phyloP scores from a whole-genome alignment of 2,888 invertebrate genomes.

The Pinctada fucata region DNA sequence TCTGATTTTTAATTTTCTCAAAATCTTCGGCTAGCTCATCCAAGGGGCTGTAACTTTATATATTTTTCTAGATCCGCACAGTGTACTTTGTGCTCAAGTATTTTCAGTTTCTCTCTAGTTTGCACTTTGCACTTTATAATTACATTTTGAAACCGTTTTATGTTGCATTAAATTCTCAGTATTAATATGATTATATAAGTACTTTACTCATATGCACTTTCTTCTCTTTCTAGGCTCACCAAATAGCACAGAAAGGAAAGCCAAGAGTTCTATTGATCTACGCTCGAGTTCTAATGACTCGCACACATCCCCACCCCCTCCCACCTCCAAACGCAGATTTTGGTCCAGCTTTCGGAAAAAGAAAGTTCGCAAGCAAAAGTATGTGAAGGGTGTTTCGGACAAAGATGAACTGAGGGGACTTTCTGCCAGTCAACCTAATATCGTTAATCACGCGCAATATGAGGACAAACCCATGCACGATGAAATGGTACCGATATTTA shows the following conservation, averaged over 20 bases:
- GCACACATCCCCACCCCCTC: constrained; percentile 20
- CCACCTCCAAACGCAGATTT: constrained; percentile 32
- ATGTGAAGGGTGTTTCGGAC: constrained; percentile 24
- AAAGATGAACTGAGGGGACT: constrained; percentile 30
- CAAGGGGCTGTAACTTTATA: too few species aligned
- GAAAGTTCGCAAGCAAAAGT: constrained; percentile 23
- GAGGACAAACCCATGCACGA: background rate
- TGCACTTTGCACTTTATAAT: too few species aligned
- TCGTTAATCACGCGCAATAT: constrained; percentile 15
- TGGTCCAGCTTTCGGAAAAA: constrained; percentile 49
- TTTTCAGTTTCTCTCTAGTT: too few species aligned
- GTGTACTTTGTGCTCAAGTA: too few species aligned
- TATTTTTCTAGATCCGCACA: too few species aligned
- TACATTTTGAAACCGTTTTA: background rate
- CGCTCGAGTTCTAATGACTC: constrained; percentile 11
- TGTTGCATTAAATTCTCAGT: too few species aligned
- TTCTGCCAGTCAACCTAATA: constrained; percentile 47
- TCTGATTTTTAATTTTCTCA: too few species aligned
- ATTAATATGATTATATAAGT: too few species aligned
- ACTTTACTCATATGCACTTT: background rate
- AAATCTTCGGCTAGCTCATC: too few species aligned
- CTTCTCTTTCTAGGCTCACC: constrained; percentile 29
- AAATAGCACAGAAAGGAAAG: constrained; percentile 33
- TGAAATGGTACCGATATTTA: background rate
- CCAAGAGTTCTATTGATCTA: constrained; percentile 45